Conservation (phyloP, 2,888 invertebrate species). For the Ligdia adustata region DNA sequence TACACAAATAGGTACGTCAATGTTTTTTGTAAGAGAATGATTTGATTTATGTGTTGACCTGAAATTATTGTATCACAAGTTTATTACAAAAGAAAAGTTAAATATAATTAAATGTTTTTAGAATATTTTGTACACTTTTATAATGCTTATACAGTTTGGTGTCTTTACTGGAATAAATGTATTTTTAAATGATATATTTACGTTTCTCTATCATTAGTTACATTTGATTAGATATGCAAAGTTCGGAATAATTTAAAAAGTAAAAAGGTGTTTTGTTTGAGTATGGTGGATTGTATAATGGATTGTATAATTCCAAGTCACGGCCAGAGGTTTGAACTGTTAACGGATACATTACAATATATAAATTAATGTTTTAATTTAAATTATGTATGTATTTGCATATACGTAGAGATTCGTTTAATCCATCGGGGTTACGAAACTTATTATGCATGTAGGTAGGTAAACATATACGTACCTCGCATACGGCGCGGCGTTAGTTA, state of each 20-base stretch:
- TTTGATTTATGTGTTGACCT: too few relatives aligned
- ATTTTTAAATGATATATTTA: conserved; percentile 20
- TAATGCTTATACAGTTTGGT: conserved; percentile 29
- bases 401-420: background rate
- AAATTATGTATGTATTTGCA: conserved; percentile 14
- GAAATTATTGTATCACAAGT: too few relatives aligned
- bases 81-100: too few relatives aligned
- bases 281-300: background rate
- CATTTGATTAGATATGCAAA: background rate
- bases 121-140: background rate
- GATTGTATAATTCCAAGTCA: conserved; percentile 14
- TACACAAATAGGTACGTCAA: too few relatives aligned
- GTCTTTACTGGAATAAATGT: conserved; percentile 40
- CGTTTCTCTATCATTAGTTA: background rate
- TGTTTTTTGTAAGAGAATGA: too few relatives aligned
- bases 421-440: background rate
- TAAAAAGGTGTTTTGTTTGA: conserved; percentile 7
- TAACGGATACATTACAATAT: conserved; percentile 36
- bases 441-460: background rate
- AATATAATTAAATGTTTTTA: too few relatives aligned
- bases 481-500: background rate
- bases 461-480: background rate
- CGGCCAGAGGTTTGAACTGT: conserved; percentile 7
- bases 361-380: conserved; percentile 28
- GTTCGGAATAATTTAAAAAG: background rate